These are phyloP conservation scores for Spinus pinus DNA, from an alignment of 2,797 vertebrate species.

Conservation along the genomic window DNA sequence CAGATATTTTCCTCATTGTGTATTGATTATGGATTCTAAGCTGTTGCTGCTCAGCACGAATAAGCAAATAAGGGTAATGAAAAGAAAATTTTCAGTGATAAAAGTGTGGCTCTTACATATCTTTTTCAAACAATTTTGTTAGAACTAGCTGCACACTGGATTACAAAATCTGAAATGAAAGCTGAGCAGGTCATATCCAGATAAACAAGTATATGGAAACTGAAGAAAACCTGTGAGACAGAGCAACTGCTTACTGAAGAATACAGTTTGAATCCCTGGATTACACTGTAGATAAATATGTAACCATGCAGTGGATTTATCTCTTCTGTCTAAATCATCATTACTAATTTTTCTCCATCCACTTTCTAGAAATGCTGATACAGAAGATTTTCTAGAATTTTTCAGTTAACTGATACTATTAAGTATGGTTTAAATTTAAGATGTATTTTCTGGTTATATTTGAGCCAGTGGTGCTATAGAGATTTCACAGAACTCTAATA, in stretches of 20 bases:
- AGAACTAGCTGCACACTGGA: background rate
- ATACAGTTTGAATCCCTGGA: background rate
- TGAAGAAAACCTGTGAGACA: background rate
- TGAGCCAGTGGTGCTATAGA: background rate
- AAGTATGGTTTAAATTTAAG: background rate
- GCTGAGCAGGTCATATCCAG: background rate
- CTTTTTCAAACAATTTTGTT: background rate
- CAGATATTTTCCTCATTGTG: background rate
- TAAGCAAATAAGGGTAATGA: background rate
- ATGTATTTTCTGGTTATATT: background rate
- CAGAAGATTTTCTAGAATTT: background rate
- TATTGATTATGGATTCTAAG: background rate
- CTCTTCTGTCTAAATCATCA: background rate
- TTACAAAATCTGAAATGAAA: background rate
- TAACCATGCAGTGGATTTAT: background rate
- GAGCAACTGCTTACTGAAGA: background rate
- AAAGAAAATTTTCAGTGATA: background rate
- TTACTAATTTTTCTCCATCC: background rate
- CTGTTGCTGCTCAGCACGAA: background rate
- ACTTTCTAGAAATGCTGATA: background rate
- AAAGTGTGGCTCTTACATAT: background rate
- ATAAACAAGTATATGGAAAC: background rate
- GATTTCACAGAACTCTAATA: background rate
- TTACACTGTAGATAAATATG: background rate
- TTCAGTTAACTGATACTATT: background rate